Evolutionary conservation across 1,140 invertebrate genomes (phyloP), one percentile per base, ranked within the genome.

Genomic region (Phthorimaea operculella): DNA sequence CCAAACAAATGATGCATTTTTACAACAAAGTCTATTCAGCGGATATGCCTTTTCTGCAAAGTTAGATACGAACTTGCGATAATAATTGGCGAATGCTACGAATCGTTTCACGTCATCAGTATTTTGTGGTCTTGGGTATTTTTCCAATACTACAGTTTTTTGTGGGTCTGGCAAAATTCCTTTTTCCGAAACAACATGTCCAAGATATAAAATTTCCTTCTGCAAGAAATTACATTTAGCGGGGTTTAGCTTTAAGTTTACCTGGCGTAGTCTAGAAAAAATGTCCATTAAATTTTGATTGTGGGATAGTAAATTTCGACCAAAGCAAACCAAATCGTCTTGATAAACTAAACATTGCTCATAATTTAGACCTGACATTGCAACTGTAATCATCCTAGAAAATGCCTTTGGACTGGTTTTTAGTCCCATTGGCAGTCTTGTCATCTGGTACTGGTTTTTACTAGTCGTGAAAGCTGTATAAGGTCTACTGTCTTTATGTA

Each of bases 11-110:
- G 45, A 15, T 4, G 15, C 45, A 47, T 47, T 47, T n/a, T 47
- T 47, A 2, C 17, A 10, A 47, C 45, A 47, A 8, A 47, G 15
- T 47, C 15, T 47, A 47, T 47, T 47, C 2, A 47, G 16, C 3
- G 45, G 45, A 18, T 47, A 47, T 18, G 15, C 45, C 15, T 47
- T 47, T 47, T 47, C 45, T n/a, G 45, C 45, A 16, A 47, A 47
- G 14, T 47, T 15, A 14, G 14, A 14, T 47, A 47, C 15, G 9
- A 47, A 47, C 17, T 47, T 47, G 45, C 45, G 45, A 47, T 47
- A 47, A 16, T 39, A 39, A 47, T 47, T 47, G 2, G 45, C 45
- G 16, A 47, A 47, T 16, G 45, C 45, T 18, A 47, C 45, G 8
- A 47, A 14, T 11, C 45, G 45, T 47, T 47, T 47, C 10, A 47